Conservation (phyloP, 2,113 vertebrate species). For the Dasyurus viverrinus region DNA sequence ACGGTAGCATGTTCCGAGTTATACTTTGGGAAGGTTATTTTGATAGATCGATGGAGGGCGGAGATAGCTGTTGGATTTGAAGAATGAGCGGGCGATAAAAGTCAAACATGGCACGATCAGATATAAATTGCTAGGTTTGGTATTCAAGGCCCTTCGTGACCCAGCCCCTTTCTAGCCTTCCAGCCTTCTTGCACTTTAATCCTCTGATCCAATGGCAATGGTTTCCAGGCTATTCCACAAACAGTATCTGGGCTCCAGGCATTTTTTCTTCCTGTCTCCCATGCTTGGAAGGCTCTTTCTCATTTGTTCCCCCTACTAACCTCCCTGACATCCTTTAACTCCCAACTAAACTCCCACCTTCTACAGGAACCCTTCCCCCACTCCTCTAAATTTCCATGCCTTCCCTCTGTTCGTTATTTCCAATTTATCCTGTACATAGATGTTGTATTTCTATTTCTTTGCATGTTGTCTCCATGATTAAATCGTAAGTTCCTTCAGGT, state of each 20-base stretch:
- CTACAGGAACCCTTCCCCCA: background rate
- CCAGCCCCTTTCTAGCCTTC: background rate
- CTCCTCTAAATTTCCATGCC: background rate
- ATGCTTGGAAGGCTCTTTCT: background rate
- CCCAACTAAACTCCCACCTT: background rate
- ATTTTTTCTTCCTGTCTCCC: background rate
- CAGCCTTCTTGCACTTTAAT: background rate
- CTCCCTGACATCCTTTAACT: background rate
- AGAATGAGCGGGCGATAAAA: background rate
- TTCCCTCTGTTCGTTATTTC: background rate
- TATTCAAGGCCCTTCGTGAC: background rate
- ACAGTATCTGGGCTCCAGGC: background rate
- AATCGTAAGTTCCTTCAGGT: background rate
- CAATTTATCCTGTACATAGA: background rate
- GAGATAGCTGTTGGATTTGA: background rate
- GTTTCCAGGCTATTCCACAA: background rate
- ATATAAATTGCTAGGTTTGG: background rate
- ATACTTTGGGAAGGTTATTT: background rate
- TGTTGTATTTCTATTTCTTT: background rate
- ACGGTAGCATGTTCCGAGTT: background rate
- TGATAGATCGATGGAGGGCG: background rate
- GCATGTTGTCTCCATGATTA: background rate
- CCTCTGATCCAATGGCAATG: background rate
- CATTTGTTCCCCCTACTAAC: background rate
- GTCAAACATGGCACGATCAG: background rate